A percentile compares a stretch with the other conserved stretches of the same genome.
Evolutionary conservation across 2,888 invertebrate species (phyloP).

Genomic region (Raillietiella orientalis): DNA sequence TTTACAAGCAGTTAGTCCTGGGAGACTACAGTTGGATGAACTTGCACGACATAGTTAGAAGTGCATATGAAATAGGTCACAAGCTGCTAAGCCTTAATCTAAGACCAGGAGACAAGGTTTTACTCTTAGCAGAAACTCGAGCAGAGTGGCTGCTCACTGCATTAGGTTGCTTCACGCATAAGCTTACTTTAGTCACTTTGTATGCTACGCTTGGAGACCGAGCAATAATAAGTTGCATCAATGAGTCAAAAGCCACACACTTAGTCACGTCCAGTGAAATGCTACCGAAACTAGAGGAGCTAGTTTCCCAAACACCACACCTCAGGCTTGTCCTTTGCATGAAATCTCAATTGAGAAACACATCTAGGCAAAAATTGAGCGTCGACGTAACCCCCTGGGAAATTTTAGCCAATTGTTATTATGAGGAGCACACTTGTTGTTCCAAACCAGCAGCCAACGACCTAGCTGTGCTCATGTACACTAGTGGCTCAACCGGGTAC

Average conservation of each 20-base stretch:
- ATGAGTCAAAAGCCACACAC: slow-evolving; percentile 75
- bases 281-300: slow-evolving; percentile 54
- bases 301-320: slow-evolving; percentile 31
- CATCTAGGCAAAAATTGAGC: too few species aligned
- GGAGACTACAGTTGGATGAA: slow-evolving; percentile 75
- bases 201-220: slow-evolving; percentile 92
- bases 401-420: too few species aligned
- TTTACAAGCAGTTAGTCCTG: slow-evolving; percentile 56
- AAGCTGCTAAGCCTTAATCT: slow-evolving; percentile 52
- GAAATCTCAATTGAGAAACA: slow-evolving; percentile 7
- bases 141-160: slow-evolving; percentile 95
- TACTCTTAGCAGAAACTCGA: slow-evolving; percentile 85
- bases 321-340: slow-evolving; percentile 24
- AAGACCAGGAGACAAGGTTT: slow-evolving; percentile 34
- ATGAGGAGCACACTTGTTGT: too few species aligned
- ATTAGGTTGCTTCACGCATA: slow-evolving; percentile 80
- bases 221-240: slow-evolving; percentile 80
- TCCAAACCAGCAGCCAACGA: too few species aligned
- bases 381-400: too few species aligned
- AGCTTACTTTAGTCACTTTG: slow-evolving; percentile 73
- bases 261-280: slow-evolving; percentile 77
- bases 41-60: slow-evolving; percentile 37
- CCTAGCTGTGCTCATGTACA: slow-evolving; percentile 93
- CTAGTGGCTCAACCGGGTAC: slow-evolving; percentile 81
- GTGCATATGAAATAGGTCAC: slow-evolving; percentile 41